Conservation (phyloP, 2,888 invertebrate species). For the Cantharis rustica region DNA sequence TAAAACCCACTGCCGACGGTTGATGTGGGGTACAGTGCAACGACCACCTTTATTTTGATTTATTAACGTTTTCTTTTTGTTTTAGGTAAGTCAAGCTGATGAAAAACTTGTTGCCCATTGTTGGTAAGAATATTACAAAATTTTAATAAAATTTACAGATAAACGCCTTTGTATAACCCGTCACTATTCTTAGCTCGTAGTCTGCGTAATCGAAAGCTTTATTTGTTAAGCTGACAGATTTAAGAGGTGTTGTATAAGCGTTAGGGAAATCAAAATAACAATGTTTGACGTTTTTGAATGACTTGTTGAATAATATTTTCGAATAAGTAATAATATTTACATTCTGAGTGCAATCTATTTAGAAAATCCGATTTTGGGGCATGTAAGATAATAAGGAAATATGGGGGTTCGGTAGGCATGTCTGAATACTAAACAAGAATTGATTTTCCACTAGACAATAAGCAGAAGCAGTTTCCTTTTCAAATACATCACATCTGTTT, state of each 20-base stretch:
- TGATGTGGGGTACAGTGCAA: background rate
- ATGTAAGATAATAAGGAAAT: conserved; percentile 3
- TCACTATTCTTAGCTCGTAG: background rate
- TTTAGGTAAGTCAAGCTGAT: conserved; percentile 5
- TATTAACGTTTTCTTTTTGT: conserved; percentile 7
- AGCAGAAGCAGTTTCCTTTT: background rate
- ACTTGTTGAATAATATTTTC: background rate
- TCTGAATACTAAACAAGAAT: conserved; percentile 2
- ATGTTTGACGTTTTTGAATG: background rate
- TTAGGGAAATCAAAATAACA: background rate
- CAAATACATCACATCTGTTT: background rate
- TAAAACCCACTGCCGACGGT: background rate
- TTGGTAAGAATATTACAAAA: background rate
- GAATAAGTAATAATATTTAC: background rate
- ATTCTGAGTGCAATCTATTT: background rate
- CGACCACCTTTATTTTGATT: background rate
- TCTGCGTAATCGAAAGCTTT: background rate
- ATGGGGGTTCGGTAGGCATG: background rate
- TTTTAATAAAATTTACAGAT: background rate
- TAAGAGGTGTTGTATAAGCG: background rate
- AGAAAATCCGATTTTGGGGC: background rate
- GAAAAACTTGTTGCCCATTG: background rate
- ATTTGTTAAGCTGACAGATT: background rate
- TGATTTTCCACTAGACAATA: conserved; percentile 4
- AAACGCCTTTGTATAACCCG: background rate